These are phyloP conservation scores for Lepilemur ruficaudatus DNA, from an alignment of 2,797 vertebrate species.

Conservation along the genomic window DNA sequence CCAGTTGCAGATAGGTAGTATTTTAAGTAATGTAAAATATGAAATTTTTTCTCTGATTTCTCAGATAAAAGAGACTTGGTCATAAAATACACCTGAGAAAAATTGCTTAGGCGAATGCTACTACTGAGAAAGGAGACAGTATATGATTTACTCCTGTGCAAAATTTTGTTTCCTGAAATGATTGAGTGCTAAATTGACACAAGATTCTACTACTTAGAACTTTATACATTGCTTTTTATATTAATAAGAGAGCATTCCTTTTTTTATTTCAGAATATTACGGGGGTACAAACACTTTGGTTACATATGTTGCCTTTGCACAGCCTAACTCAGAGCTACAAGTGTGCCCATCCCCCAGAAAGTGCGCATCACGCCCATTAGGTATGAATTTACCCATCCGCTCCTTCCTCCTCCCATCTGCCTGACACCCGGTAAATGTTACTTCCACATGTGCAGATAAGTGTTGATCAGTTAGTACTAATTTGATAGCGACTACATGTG, in stretches of 20 bases:
- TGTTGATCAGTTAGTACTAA: too few relatives aligned
- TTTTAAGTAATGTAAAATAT: constrained; percentile 23
- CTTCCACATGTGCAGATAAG: too few relatives aligned
- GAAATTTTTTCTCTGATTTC: not conserved
- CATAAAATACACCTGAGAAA: constrained; percentile 22
- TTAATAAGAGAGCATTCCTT: not conserved
- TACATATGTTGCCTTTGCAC: too few relatives aligned
- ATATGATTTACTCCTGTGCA: not conserved
- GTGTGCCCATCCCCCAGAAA: too few relatives aligned
- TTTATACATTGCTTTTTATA: not conserved
- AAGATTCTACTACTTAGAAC: not conserved
- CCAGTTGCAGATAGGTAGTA: not conserved
- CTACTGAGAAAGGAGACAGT: not conserved
- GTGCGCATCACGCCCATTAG: too few relatives aligned
- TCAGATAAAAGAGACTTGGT: not conserved
- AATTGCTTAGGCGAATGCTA: not conserved
- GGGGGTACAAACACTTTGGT: too few relatives aligned
- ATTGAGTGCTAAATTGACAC: not conserved
- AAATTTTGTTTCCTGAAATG: constrained; percentile 24
- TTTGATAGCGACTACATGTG: too few relatives aligned
- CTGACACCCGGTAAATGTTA: too few relatives aligned
- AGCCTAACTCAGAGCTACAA: too few relatives aligned
- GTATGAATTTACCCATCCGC: too few relatives aligned
- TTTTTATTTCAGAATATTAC: too few relatives aligned
- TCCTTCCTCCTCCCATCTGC: too few relatives aligned